Evolutionary conservation across 2,888 invertebrate genomes (phyloP).

Genomic region (Noctua fimbriata): DNA sequence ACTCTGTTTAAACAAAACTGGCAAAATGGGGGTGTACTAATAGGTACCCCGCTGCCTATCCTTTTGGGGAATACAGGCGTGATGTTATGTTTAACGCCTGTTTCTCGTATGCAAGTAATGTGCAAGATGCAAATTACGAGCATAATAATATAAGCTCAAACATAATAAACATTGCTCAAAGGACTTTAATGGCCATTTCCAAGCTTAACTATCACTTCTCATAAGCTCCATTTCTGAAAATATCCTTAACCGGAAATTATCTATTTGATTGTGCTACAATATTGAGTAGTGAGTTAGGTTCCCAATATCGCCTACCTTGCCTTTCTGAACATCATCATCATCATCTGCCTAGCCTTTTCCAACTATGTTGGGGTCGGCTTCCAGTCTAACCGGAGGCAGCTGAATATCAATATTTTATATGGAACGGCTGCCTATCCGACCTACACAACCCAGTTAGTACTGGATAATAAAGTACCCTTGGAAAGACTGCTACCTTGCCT

Average conservation of each 20-base stretch:
- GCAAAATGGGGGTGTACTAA: no score
- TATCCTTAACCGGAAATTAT: background rate
- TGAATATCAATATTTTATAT: no score
- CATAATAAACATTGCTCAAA: background rate
- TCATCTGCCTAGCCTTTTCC: no score
- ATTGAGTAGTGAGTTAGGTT: background rate
- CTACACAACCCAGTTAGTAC: no score
- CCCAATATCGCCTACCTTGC: background rate
- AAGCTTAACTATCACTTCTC: background rate
- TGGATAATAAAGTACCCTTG: no score
- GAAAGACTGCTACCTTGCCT: no score
- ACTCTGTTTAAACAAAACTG: no score
- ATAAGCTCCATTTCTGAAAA: background rate
- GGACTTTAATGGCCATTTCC: background rate
- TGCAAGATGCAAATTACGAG: background rate
- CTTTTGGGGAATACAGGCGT: no score
- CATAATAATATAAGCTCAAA: background rate
- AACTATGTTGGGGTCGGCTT: no score
- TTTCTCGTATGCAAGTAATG: background rate
- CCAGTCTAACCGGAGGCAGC: no score
- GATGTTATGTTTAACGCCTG: background rate
- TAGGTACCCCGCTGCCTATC: no score
- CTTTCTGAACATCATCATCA: background rate
- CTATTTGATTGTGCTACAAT: background rate
- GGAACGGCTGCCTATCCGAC: no score